Percentiles rank a stretch among this genome's conserved stretches.
Evolutionary conservation across 2,113 vertebrate genomes (phyloP).

Genomic region (Xenus cinereus): DNA sequence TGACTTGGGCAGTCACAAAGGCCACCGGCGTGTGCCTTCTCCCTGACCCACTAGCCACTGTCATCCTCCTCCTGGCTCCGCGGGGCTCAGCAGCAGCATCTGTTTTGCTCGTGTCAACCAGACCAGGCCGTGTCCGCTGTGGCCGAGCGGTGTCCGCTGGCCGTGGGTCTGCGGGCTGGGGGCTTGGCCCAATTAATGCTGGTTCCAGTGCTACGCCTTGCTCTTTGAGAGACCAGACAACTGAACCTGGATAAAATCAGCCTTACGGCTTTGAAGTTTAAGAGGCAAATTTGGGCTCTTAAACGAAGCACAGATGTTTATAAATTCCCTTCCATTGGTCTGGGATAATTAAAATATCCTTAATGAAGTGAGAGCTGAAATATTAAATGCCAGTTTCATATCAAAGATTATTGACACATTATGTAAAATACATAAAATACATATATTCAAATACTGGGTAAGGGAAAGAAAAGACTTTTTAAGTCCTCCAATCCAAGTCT

Average conservation of each 20-base stretch:
- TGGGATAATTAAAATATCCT: slow-evolving; percentile 61
- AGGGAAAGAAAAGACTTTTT: neutral
- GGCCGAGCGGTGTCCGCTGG: neutral
- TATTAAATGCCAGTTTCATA: slow-evolving; percentile 45
- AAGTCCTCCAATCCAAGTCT: neutral
- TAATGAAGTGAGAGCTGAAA: slow-evolving; percentile 65
- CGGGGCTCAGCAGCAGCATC: neutral
- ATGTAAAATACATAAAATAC: slow-evolving; percentile 44
- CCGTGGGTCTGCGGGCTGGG: neutral
- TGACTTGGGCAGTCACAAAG: neutral
- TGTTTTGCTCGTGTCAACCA: neutral
- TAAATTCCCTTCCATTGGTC: slow-evolving; percentile 55
- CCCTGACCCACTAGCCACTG: neutral
- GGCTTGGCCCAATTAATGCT: neutral
- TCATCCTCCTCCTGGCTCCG: neutral
- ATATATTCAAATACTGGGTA: neutral
- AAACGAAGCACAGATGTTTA: slow-evolving; percentile 69
- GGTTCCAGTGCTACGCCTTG: accelerated
- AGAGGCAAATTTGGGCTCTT: slow-evolving; percentile 57
- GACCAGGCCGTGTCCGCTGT: neutral
- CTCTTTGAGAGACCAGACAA: slow-evolving; percentile 41
- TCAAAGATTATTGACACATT: slow-evolving; percentile 55
- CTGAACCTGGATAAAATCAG: slow-evolving; percentile 67
- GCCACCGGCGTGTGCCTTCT: neutral
- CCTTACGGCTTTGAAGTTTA: slow-evolving; percentile 64